A percentile compares a stretch with the other conserved stretches of the same genome.
Evolutionary conservation across 2,113 vertebrate genomes (phyloP).

Genomic region (Lanius ludovicianus): DNA sequence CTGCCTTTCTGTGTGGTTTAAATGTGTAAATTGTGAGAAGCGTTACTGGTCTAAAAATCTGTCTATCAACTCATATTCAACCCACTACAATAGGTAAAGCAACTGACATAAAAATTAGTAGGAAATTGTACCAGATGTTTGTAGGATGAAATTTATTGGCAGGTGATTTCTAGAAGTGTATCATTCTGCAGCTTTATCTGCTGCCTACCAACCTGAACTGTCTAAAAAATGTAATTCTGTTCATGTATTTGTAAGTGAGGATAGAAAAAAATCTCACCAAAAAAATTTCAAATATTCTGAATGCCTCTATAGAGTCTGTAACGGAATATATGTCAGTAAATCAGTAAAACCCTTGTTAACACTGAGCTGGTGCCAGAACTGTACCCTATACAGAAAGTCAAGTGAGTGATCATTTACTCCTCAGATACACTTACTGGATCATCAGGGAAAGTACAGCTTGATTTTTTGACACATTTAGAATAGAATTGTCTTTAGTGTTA

Average conservation of each 20-base stretch:
- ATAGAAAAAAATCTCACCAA: not conserved
- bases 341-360: slow-evolving; percentile 38
- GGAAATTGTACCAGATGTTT: not conserved
- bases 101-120: not conserved
- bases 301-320: not conserved
- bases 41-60: too few relatives aligned
- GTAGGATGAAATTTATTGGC: not conserved
- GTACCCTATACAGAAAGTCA: not conserved
- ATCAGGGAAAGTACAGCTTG: slow-evolving; percentile 3
- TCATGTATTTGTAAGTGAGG: not conserved
- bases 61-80: too few relatives aligned
- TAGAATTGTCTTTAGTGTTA: not conserved
- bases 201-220: not conserved
- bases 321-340: slow-evolving; percentile 6
- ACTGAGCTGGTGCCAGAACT: not conserved
- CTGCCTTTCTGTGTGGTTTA: too few relatives aligned
- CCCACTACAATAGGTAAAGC: not conserved
- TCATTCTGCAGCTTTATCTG: not conserved
- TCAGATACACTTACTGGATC: slow-evolving; percentile 2
- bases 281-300: not conserved
- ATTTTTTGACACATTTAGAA: not conserved
- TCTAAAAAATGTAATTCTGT: not conserved
- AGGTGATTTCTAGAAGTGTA: not conserved
- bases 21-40: too few relatives aligned
- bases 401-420: slow-evolving; percentile 38